phyloP scores from a whole-genome alignment of 2,888 invertebrate genomes.

The Drosophila hamatofila region DNA sequence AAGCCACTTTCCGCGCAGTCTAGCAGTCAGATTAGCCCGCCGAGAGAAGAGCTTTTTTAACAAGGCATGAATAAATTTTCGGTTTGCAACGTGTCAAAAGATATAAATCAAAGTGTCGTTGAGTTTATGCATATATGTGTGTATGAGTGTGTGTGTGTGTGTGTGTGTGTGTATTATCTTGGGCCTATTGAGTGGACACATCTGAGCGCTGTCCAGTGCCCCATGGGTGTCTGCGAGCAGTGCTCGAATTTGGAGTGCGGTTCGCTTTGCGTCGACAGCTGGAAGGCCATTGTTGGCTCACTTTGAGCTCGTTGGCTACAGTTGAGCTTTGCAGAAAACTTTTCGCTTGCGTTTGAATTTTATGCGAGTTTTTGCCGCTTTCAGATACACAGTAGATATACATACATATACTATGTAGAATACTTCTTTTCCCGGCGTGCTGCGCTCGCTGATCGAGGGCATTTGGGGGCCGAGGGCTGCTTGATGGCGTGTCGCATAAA shows the following conservation, averaged over 20 bases:
- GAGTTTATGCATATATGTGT: constrained; percentile 40
- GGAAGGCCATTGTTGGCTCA: constrained; percentile 6
- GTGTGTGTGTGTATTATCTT: background rate
- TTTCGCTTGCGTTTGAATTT: constrained; percentile 80
- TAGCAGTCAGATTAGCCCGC: constrained; percentile 17
- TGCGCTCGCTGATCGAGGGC: constrained; percentile 2
- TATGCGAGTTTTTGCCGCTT: constrained; percentile 68
- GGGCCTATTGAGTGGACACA: constrained; percentile 18
- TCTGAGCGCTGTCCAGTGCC: constrained; percentile 31
- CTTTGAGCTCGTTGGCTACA: constrained; percentile 40
- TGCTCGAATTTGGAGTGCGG: constrained; percentile 6
- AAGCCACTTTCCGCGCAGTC: constrained; percentile 26
- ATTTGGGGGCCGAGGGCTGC: background rate
- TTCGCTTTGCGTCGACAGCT: constrained; percentile 4
- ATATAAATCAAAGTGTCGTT: constrained; percentile 78
- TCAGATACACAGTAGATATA: background rate
- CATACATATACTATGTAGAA: background rate
- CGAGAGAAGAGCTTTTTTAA: background rate
- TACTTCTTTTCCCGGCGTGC: constrained; percentile 7
- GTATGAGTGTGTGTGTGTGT: no score
- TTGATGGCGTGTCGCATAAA: constrained; percentile 73
- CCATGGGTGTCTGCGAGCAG: constrained; percentile 6
- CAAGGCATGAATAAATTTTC: constrained; percentile 43
- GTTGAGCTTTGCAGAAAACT: constrained; percentile 69
- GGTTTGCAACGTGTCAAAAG: constrained; percentile 62